These are phyloP conservation scores for Bothrops alternatus DNA, from an alignment of 2,797 vertebrate species.

Conservation along the genomic window DNA sequence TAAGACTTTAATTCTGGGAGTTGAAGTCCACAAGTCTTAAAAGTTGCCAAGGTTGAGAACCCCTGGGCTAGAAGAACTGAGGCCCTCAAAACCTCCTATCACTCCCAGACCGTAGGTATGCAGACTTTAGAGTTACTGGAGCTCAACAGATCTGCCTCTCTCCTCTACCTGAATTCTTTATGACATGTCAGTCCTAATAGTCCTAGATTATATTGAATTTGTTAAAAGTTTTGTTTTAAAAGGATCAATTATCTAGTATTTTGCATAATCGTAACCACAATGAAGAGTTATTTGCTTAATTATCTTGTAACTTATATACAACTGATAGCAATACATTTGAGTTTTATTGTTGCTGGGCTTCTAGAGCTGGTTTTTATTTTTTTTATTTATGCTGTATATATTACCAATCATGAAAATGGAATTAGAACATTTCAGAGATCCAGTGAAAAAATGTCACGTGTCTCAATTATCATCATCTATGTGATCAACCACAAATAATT, in stretches of 20 bases:
- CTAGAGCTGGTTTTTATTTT: background rate
- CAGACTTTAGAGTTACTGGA: background rate
- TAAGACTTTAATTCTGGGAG: too few species aligned
- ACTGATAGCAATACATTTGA: background rate
- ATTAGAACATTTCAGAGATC: background rate
- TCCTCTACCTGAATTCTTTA: background rate
- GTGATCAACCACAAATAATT: background rate
- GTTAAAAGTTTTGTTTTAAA: background rate
- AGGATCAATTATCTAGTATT: background rate
- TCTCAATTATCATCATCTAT: background rate
- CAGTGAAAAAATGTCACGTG: background rate
- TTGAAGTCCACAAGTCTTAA: too few species aligned
- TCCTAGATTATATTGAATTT: background rate
- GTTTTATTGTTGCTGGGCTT: background rate
- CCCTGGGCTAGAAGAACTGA: background rate
- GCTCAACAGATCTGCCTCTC: background rate
- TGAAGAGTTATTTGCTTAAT: background rate
- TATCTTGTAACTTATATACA: background rate
- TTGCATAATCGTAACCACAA: background rate
- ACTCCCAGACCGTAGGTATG: background rate
- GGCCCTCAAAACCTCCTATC: background rate
- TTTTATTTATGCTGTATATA: background rate
- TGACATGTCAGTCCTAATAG: background rate
- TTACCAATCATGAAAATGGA: background rate
- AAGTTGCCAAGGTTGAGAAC: too few species aligned